Conservation (phyloP, 2,888 invertebrate genomes). For the Pocota personata region DNA sequence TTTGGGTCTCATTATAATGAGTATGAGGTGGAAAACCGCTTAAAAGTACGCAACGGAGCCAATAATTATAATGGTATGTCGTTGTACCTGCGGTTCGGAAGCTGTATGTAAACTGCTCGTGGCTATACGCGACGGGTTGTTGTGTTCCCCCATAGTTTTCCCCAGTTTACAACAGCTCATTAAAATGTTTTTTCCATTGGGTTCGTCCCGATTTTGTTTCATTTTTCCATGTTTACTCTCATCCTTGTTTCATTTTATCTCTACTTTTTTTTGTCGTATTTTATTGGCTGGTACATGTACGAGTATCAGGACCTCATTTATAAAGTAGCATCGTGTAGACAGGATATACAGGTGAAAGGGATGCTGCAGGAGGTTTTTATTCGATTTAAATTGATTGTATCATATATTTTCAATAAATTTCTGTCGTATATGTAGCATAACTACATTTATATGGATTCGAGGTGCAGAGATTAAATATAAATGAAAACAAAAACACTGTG, state of each 20-base stretch:
- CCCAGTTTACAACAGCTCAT: slow-evolving; percentile 41
- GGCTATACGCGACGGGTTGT: background rate
- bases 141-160: background rate
- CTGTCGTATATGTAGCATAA: slow-evolving; percentile 8
- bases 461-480: slow-evolving; percentile 1
- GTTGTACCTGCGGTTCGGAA: slow-evolving; percentile 16
- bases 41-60: slow-evolving; percentile 32
- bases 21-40: slow-evolving; percentile 7
- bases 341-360: slow-evolving; percentile 49
- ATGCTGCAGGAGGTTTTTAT: slow-evolving; percentile 37
- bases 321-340: slow-evolving; percentile 17
- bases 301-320: background rate
- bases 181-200: slow-evolving; percentile 49
- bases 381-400: slow-evolving; percentile 60
- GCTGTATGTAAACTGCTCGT: background rate
- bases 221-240: background rate
- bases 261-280: background rate
- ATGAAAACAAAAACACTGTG: background rate
- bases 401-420: slow-evolving; percentile 41
- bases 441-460: slow-evolving; percentile 1
- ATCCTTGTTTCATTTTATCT: background rate
- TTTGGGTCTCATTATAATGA: background rate
- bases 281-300: slow-evolving; percentile 33
- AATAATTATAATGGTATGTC: slow-evolving; percentile 29
- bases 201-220: slow-evolving; percentile 13